Conservation (phyloP, 2,888 invertebrate genomes). For the Rambutsinella grinnellia region DNA sequence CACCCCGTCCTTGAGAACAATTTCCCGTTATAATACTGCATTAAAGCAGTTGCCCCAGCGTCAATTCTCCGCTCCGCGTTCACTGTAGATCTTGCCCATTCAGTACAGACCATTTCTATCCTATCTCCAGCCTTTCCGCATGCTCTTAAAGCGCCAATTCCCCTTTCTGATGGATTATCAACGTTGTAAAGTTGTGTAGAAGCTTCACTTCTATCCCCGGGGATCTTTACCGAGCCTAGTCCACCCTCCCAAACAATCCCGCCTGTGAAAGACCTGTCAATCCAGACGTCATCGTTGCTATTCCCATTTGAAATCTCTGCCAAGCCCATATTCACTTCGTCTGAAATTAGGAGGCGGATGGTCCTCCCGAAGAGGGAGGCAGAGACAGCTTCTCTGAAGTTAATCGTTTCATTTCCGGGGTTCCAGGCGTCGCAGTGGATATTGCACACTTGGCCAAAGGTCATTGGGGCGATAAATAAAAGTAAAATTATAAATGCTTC, state of each 20-base stretch:
- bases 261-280: slow-evolving; percentile 60
- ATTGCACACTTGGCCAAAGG: slow-evolving; percentile 50
- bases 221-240: slow-evolving; percentile 49
- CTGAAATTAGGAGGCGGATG: slow-evolving; percentile 55
- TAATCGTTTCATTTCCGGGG: slow-evolving; percentile 16
- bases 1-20: slow-evolving; percentile 55
- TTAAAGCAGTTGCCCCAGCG: slow-evolving; percentile 60
- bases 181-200: slow-evolving; percentile 57
- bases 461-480: too few species aligned
- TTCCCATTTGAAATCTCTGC: slow-evolving; percentile 56
- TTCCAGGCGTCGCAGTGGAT: slow-evolving; percentile 61
- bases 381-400: slow-evolving; percentile 34
- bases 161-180: slow-evolving; percentile 38
- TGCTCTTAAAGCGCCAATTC: slow-evolving; percentile 33
- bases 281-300: slow-evolving; percentile 56
- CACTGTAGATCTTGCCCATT: slow-evolving; percentile 35
- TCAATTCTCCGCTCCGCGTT: slow-evolving; percentile 49
- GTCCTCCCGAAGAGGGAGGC: slow-evolving; percentile 43
- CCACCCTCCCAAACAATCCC: slow-evolving; percentile 51
- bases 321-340: slow-evolving; percentile 60
- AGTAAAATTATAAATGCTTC: too few species aligned
- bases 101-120: slow-evolving; percentile 37
- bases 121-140: slow-evolving; percentile 42
- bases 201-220: slow-evolving; percentile 16
- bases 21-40: slow-evolving; percentile 58